Conservation (phyloP, 1,140 invertebrate genomes). For the Spodoptera frugiperda region DNA sequence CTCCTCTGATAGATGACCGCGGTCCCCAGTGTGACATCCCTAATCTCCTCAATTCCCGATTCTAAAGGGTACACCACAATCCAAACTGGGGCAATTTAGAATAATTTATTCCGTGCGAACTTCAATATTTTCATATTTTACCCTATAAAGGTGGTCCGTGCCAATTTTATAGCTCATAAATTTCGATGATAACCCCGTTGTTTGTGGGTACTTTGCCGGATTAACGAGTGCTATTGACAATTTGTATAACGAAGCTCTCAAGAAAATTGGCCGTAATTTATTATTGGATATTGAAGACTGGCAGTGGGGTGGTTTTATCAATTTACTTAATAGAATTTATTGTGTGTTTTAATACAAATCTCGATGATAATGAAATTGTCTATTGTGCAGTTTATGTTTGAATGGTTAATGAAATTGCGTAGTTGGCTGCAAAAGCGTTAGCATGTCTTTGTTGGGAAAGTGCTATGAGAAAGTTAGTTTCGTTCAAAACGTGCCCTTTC, state of each 20-base stretch:
- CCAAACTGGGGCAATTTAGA: conserved; percentile 48
- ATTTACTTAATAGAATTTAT: conserved; percentile 44
- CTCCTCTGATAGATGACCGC: conserved; percentile 17
- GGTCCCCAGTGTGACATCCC: conserved; percentile 26
- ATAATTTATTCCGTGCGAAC: conserved; percentile 48
- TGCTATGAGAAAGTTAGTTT: too few relatives aligned
- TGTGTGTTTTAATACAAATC: conserved; percentile 16
- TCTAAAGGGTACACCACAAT: conserved; percentile 48
- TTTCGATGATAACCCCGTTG: conserved; percentile 53
- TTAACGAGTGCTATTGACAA: conserved; percentile 51
- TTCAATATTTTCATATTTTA: conserved; percentile 54
- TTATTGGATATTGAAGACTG: conserved; percentile 44
- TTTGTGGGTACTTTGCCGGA: conserved; percentile 47
- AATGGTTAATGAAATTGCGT: neutral
- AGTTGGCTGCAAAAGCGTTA: neutral
- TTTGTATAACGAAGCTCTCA: conserved; percentile 49
- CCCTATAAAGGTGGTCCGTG: conserved; percentile 48
- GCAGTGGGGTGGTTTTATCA: conserved; percentile 39
- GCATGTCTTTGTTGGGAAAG: neutral
- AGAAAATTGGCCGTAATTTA: conserved; percentile 49
- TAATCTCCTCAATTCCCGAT: conserved; percentile 48
- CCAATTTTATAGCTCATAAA: conserved; percentile 59
- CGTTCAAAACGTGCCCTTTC: too few relatives aligned
- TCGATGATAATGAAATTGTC: neutral
- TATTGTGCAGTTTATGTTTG: neutral